phyloP scores from a whole-genome alignment of 2,888 invertebrate genomes.

The Achlya flavicornis region DNA sequence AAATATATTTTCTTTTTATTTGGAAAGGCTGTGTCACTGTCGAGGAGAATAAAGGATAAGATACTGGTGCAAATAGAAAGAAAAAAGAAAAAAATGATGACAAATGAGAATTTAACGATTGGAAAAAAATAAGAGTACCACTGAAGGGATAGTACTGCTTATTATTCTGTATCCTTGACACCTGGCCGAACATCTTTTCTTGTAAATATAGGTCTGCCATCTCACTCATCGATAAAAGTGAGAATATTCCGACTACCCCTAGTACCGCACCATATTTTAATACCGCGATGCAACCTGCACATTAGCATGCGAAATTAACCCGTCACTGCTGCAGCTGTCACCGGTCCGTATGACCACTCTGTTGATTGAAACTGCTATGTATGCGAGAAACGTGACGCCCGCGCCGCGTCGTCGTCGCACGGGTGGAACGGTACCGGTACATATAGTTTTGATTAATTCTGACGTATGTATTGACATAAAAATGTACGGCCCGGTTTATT shows the following conservation, averaged over 20 bases:
- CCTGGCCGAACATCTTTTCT: too few relatives aligned
- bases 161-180: too few relatives aligned
- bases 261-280: conserved; percentile 32
- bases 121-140: too few relatives aligned
- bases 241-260: neutral
- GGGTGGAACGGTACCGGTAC: conserved; percentile 17
- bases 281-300: conserved; percentile 31
- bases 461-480: conserved; percentile 13
- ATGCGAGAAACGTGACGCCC: conserved; percentile 13
- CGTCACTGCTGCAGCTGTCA: conserved; percentile 48
- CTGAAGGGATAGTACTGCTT: too few relatives aligned
- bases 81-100: too few relatives aligned
- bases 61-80: too few relatives aligned
- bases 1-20: too few relatives aligned
- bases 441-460: conserved; percentile 23
- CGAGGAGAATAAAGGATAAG: too few relatives aligned
- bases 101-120: too few relatives aligned
- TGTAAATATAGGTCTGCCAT: too few relatives aligned
- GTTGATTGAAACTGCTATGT: conserved; percentile 45
- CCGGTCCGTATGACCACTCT: conserved; percentile 42
- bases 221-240: neutral
- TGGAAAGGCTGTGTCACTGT: too few relatives aligned
- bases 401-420: conserved; percentile 16
- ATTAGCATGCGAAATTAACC: conserved; percentile 65
- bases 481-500: neutral